Evolutionary conservation across 1,140 invertebrate species (phyloP), one percentile per base, ranked within the genome.

Genomic region (Atta cephalotes): DNA sequence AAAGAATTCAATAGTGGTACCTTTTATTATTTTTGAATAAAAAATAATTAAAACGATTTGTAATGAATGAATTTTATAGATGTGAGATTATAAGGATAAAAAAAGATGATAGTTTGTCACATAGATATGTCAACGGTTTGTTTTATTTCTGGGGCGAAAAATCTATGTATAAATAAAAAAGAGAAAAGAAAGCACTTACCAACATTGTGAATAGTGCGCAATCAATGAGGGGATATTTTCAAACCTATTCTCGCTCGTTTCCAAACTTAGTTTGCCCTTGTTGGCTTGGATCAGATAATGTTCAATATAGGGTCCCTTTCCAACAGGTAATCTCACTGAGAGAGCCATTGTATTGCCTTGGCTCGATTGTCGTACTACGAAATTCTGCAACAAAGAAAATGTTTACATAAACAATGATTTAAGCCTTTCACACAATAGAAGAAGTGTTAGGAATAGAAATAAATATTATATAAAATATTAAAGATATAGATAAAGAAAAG

Each of bases 201-300:
- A 98, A 95, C 98, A 98, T 93, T 98, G 97, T 72, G 98, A 98
- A 94, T 99, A 99, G 95, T 99, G 98, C 72, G 98, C 97, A 81
- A 99, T 98, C 81, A 99, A 96, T 71, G 97, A 97, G 31, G 98
- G 98, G 93, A 99, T 98, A 89, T 98, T 98, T 93, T 97, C 97
- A 94, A 99, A 99, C 88, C 97, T 97, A 95, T 99, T 98, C 91
- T 98, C 97, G 18, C 98, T 99, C 78, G 98, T 98, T 95, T 99
- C 98, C 85, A 99, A 96, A 66, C 98, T 97, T 85, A 99, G 96
- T 87, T 97, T 97, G 74, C 97, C 97, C 71, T 97, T 96, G 76
- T 97, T 96, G 16, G 97, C 97, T 94, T 99, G 98, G 68, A 99
- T 98, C 82, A 99, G 96, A 95, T 99, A 99, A 95, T 99, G 98